Evolutionary conservation across 64 coral and sea anemone genomes (phyloP).

Genomic region (Porites australiensis): DNA sequence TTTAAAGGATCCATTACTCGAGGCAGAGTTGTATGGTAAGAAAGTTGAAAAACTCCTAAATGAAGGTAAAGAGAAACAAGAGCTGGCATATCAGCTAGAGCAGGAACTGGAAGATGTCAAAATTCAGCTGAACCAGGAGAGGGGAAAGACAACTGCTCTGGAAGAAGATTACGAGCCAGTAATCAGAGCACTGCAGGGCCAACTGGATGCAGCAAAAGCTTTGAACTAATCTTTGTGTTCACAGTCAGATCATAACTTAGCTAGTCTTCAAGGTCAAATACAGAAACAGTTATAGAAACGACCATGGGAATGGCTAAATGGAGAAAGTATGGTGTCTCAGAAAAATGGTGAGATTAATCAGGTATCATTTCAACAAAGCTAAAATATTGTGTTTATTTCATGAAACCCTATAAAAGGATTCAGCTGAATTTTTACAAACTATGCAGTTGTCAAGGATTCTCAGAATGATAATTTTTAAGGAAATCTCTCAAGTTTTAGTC

Average conservation of each 20-base stretch:
- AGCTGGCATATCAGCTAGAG: conserved; percentile 67
- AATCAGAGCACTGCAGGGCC: conserved; percentile 75
- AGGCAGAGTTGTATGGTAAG: conserved; percentile 39
- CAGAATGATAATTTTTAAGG: too few relatives aligned
- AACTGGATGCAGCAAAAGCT: conserved; percentile 87
- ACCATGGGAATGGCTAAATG: conserved; percentile 58
- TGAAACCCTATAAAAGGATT: too few relatives aligned
- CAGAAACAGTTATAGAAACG: conserved; percentile 61
- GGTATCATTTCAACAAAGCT: conserved; percentile 1
- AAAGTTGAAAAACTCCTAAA: conserved; percentile 44
- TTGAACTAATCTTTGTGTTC: conserved; percentile 95
- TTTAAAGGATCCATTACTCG: conserved; percentile 43
- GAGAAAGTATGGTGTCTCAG: conserved; percentile 14
- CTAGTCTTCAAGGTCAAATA: conserved; percentile 82
- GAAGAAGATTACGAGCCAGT: conserved; percentile 91
- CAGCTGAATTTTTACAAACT: too few relatives aligned
- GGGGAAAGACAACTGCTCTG: conserved; percentile 61
- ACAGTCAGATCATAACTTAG: conserved; percentile 80
- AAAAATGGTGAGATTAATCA: conserved; percentile 47
- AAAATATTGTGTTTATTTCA: neutral
- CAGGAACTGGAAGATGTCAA: conserved; percentile 75
- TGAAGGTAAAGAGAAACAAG: conserved; percentile 56
- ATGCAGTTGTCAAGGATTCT: too few relatives aligned
- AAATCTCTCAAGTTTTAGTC: too few relatives aligned
- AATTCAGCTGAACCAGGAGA: conserved; percentile 48